Evolutionary conservation across 2,888 invertebrate species (phyloP).

Genomic region (Cerastis leucographa): DNA sequence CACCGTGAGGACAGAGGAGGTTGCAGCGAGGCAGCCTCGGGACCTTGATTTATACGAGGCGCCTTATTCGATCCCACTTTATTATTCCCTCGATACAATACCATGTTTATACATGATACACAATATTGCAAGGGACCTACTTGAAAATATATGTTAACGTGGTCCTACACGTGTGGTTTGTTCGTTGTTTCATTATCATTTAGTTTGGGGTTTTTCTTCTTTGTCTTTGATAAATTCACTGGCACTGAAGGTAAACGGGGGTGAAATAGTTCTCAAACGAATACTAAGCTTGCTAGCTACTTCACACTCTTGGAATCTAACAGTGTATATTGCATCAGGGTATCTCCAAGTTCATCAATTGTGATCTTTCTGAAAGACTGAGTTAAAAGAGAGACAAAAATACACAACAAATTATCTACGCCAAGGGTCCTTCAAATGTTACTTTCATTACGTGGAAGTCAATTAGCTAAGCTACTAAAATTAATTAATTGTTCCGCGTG

Average conservation of each 20-base stretch:
- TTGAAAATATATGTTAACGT: conserved; percentile 52
- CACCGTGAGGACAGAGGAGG: conserved; percentile 58
- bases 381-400: neutral
- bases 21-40: conserved; percentile 61
- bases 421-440: neutral
- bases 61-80: conserved; percentile 73
- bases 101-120: conserved; percentile 65
- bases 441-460: conserved; percentile 8
- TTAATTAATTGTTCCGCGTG: conserved; percentile 26
- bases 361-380: neutral
- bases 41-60: conserved; percentile 76
- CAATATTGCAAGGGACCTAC: conserved; percentile 59
- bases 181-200: conserved; percentile 20
- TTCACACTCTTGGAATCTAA: neutral
- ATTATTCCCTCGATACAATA: conserved; percentile 68
- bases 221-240: conserved; percentile 21
- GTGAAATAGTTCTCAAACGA: neutral
- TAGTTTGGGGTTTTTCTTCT: neutral
- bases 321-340: neutral
- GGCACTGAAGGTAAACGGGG: neutral
- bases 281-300: neutral
- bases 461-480: conserved; percentile 25
- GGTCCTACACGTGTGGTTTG: conserved; percentile 38
- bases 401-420: neutral
- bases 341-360: neutral